Conservation (phyloP, 2,888 invertebrate genomes). For the Agrochola litura region DNA sequence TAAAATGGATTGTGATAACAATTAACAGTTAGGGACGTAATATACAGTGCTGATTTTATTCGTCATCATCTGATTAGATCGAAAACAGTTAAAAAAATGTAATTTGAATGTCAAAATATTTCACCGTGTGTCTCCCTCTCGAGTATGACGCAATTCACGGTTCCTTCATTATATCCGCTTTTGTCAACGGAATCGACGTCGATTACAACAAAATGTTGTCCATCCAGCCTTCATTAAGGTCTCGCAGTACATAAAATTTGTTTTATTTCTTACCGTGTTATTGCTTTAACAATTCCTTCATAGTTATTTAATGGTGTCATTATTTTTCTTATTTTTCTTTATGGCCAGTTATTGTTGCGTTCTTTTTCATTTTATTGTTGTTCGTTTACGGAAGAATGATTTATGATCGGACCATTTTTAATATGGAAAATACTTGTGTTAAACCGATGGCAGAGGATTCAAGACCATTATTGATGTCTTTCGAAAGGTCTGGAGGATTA, state of each 20-base stretch:
- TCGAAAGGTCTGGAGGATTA: neutral
- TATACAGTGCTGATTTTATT: too few relatives aligned
- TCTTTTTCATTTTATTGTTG: neutral
- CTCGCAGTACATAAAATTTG: constrained; percentile 63
- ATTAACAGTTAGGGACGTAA: neutral
- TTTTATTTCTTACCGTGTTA: constrained; percentile 70
- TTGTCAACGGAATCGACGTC: constrained; percentile 72
- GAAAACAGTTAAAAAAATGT: neutral
- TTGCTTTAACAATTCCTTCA: constrained; percentile 47
- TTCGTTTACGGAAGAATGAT: constrained; percentile 17
- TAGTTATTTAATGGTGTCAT: constrained; percentile 27
- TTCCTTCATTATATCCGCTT: constrained; percentile 72
- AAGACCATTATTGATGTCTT: constrained; percentile 4
- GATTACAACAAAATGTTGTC: constrained; percentile 74
- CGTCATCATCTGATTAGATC: neutral
- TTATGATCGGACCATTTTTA: constrained; percentile 32
- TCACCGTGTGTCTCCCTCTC: constrained; percentile 59
- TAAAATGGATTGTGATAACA: neutral
- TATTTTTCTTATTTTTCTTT: constrained; percentile 23
- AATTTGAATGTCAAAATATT: neutral
- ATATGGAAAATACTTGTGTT: constrained; percentile 5
- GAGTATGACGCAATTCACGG: constrained; percentile 68
- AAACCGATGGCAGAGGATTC: neutral
- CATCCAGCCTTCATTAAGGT: constrained; percentile 66
- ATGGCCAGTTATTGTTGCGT: constrained; percentile 31